Evolutionary conservation across 2,113 vertebrate species (phyloP), one percentile per base, ranked within the genome.

Genomic region (Choloepus hoffmanni): DNA sequence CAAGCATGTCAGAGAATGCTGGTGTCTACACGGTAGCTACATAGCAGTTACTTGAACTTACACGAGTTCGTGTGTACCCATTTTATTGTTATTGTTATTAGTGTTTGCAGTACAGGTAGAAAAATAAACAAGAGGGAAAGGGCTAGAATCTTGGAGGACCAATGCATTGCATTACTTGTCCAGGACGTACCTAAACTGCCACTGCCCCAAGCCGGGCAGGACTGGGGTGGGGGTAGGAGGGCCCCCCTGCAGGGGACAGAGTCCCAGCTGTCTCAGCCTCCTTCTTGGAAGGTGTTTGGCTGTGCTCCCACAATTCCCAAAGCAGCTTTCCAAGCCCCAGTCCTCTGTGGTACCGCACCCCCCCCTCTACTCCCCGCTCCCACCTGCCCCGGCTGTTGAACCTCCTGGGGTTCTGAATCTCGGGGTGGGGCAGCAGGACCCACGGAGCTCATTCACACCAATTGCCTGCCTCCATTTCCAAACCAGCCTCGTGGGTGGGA

Each of bases 11-110:
- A 50, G 81, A 90, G 78, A 24, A 72, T 77, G 40, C 70, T 92
- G 82, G 76, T 85, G 88, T 94, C 94, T 97, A 90, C 93, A 96
- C 95, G 94, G 92, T 90, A 93, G 92, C 94, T 96, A 85, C 94
- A 26, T 23, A 95, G 95, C 87, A 93, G 90, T 96, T 81, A 92
- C 95, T 93, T 91, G 92, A 96, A 97, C 94, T 96, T 90, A 89
- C 81, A 67, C 15, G n/a, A 63, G 94, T 76, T 95, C 84, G 7
- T 60, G 36, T 70, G 86, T 33, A 89, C 84, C 90, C 79, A 60
- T n/a, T 89, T 68, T 48, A 74, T n/a, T 74, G 76, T 67, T 62
- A 78, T 43, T 85, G 6, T 21, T 73, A 67, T 2, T 53, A 45
- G 43, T 74, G 60, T 72, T 93, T 70, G 91, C 85, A 95, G 92